A percentile compares a stretch with the other conserved stretches of the same genome.
Evolutionary conservation across 2,113 vertebrate species (phyloP).

Genomic region (Chauna torquata): DNA sequence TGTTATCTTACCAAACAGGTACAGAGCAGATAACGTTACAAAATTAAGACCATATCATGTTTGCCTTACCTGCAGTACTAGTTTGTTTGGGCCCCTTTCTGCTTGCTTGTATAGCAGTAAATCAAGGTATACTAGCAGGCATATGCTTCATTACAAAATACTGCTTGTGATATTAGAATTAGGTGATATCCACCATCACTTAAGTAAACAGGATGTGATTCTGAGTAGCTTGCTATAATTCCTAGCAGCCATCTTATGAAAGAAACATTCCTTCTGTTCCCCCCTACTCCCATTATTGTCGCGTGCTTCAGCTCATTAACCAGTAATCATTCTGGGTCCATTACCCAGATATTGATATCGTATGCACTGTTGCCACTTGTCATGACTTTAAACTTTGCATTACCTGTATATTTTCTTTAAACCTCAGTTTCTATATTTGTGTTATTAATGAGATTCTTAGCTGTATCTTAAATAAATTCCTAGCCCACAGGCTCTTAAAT

Average conservation of each 20-base stretch:
- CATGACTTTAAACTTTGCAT: background rate
- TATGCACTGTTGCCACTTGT: background rate
- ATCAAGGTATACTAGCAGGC: background rate
- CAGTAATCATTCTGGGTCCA: background rate
- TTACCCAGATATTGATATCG: constrained; percentile 16
- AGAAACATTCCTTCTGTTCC: background rate
- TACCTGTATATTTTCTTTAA: constrained; percentile 37
- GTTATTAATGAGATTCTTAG: constrained; percentile 33
- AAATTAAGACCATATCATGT: background rate
- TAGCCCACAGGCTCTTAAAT: background rate
- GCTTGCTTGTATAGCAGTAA: background rate
- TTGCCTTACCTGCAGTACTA: background rate
- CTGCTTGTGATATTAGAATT: background rate
- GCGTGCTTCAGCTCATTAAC: background rate
- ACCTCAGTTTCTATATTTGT: background rate
- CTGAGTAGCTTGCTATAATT: background rate
- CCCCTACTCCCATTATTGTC: background rate
- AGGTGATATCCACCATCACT: background rate
- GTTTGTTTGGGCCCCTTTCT: background rate
- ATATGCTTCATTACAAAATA: background rate
- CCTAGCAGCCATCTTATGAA: background rate
- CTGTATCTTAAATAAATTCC: constrained; percentile 18
- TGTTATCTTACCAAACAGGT: background rate
- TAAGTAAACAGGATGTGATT: background rate
- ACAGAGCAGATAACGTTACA: background rate